These are phyloP conservation scores for Caenorhabditis afra DNA, from an alignment of 2,888 invertebrate genomes.

Conservation along the genomic window DNA sequence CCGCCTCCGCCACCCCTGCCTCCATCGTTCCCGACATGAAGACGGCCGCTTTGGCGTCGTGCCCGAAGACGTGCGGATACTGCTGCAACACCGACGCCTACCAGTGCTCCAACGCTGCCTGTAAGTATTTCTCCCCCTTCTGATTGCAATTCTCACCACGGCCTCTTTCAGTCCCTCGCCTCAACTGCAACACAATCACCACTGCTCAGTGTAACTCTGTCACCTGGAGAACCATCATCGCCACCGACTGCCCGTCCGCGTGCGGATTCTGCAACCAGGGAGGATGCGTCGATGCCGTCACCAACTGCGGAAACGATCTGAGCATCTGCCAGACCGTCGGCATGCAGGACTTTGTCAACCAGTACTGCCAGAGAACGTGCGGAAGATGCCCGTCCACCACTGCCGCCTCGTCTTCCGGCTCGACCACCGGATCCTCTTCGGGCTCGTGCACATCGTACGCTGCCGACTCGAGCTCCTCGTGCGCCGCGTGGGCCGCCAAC, in stretches of 20 bases:
- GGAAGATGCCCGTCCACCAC: conserved; percentile 41
- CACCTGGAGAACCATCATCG: conserved; percentile 51
- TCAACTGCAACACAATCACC: conserved; percentile 43
- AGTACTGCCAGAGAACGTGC: conserved; percentile 68
- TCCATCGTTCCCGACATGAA: conserved; percentile 8
- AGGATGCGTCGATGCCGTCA: conserved; percentile 61
- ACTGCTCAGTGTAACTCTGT: conserved; percentile 35
- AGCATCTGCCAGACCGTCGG: conserved; percentile 46
- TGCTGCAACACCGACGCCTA: conserved; percentile 58
- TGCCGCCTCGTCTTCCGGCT: conserved; percentile 11
- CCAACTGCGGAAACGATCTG: conserved; percentile 57
- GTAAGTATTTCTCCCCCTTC: conserved; percentile 20
- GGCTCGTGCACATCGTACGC: conserved; percentile 40
- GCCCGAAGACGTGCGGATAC: conserved; percentile 60
- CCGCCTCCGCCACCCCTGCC: not conserved
- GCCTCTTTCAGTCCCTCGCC: conserved; percentile 28
- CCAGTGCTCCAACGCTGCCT: conserved; percentile 53
- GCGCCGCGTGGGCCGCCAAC: conserved; percentile 43
- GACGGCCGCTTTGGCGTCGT: conserved; percentile 3
- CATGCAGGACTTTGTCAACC: conserved; percentile 49
- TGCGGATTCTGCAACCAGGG: conserved; percentile 61
- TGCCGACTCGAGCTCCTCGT: conserved; percentile 26
- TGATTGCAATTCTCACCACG: not conserved
- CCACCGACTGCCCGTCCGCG: conserved; percentile 54
- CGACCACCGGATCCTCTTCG: conserved; percentile 4